Evolutionary conservation across 2,797 vertebrate genomes (phyloP).

Genomic region (Pterois miles): DNA sequence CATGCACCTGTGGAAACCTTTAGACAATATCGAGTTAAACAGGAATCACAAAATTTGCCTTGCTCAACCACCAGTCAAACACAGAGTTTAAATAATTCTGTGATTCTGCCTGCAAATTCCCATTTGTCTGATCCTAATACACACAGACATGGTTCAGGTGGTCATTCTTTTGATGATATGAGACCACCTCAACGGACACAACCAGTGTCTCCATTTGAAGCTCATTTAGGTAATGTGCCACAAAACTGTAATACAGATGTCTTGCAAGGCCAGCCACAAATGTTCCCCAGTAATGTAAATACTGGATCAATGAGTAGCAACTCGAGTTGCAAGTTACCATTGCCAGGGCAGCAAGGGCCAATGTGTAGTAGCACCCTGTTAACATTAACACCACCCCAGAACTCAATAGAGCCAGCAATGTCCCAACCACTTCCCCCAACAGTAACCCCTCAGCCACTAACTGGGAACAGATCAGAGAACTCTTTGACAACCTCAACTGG

Average conservation of each 20-base stretch:
- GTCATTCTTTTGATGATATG: conserved; percentile 51
- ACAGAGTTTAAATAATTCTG: conserved; percentile 48
- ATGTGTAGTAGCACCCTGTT: conserved; percentile 49
- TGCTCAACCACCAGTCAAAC: conserved; percentile 21
- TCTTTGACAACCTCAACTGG: conserved; percentile 25
- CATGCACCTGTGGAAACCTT: conserved; percentile 25
- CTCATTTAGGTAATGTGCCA: conserved; percentile 51
- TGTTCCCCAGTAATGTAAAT: conserved; percentile 55
- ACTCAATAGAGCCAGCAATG: conserved; percentile 48
- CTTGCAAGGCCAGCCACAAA: conserved; percentile 54
- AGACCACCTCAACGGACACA: conserved; percentile 51
- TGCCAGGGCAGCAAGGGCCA: conserved; percentile 39
- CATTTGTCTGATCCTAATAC: conserved; percentile 36
- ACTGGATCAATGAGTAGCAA: conserved; percentile 44
- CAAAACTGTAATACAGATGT: conserved; percentile 43
- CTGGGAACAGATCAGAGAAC: conserved; percentile 54
- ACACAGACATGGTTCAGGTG: conserved; percentile 25
- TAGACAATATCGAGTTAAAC: conserved; percentile 41
- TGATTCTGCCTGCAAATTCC: conserved; percentile 56
- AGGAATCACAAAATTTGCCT: conserved; percentile 35
- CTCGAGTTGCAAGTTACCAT: conserved; percentile 36
- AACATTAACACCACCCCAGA: conserved; percentile 33
- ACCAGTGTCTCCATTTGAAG: conserved; percentile 60
- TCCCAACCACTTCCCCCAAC: conserved; percentile 68
- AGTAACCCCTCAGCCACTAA: conserved; percentile 48